Evolutionary conservation across 2,888 invertebrate genomes (phyloP), one percentile per base, ranked within the genome.

Genomic region (Drosophila colorata): DNA sequence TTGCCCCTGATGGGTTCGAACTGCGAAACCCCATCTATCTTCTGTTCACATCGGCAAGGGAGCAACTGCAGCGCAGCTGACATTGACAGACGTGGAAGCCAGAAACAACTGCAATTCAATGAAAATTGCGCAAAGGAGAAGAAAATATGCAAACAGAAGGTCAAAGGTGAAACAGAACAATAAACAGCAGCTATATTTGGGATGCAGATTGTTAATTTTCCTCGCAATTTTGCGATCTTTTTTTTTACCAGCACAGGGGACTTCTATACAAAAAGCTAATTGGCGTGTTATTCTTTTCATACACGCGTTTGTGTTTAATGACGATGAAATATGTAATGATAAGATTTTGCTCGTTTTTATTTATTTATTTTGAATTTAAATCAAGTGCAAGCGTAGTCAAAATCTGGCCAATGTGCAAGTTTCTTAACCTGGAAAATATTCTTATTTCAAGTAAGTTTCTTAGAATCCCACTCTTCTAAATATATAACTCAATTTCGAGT

Each of bases 1-100:
- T 25, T 53, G 55, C 55, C 53, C 31, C 37, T 38, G 38, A 51
- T 44, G 44, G 28, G 48, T 48, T 61, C 35, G 40, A 60, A 41
- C 35, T 33, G 37, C 40, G 41, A 16, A 25, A 46, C n/a, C 56
- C 23, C 35, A 40, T 33, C 37, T 16, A 37, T 14, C 61, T 53
- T 16, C 23, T 20, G 38, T 53, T 40, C 11, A 9, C 41, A 28
- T 31, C 11, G 35, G 43, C 35, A 43, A 14, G 28, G 20, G 37
- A 23, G 35, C 9, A 43, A 44, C 5, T 16, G 9, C 57, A 38
- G 9, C 14, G 35, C 16, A 11, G 33, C 33, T 52, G 33, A 60
- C 31, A 47, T 55, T 61, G 60, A 61, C 40, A 40, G 60, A 55
- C 60, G 31, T 40, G 38, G 18, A 28, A 38, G 40, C 18, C 7